phyloP scores from a whole-genome alignment of 2,888 invertebrate genomes.

The Drosophila anomalata region DNA sequence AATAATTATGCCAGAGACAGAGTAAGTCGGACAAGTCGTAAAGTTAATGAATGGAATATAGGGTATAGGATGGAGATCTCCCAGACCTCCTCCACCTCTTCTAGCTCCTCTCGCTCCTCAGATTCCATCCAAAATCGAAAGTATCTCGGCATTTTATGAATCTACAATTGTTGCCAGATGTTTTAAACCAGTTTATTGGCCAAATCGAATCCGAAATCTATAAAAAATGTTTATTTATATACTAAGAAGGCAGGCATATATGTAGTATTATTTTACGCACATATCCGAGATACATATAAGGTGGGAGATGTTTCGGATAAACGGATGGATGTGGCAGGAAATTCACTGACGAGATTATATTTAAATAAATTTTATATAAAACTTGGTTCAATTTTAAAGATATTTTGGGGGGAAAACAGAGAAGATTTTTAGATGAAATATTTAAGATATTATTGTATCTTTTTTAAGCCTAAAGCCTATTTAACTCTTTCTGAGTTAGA shows the following conservation, averaged over 20 bases:
- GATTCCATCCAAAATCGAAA: constrained; percentile 29
- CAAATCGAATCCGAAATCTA: constrained; percentile 65
- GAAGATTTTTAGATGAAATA: too few relatives aligned
- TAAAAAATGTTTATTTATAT: constrained; percentile 53
- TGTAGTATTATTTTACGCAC: neutral
- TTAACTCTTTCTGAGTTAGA: too few relatives aligned
- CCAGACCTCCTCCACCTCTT: too few relatives aligned
- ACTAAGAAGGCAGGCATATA: constrained; percentile 12
- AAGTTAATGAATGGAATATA: constrained; percentile 68
- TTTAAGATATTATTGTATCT: too few relatives aligned
- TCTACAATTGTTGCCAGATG: constrained; percentile 65
- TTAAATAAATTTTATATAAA: constrained; percentile 53
- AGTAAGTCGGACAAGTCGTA: constrained; percentile 31
- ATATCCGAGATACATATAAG: constrained; percentile 4
- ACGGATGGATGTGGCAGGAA: constrained; percentile 53
- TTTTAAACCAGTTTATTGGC: constrained; percentile 66
- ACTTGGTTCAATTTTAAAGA: too few relatives aligned
- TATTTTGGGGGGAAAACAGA: too few relatives aligned
- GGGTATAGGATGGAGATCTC: constrained; percentile 24
- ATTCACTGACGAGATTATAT: constrained; percentile 51
- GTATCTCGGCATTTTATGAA: constrained; percentile 36
- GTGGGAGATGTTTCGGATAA: neutral
- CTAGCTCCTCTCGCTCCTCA: neutral
- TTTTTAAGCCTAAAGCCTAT: too few relatives aligned
- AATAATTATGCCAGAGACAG: constrained; percentile 62